Base-by-base conservation (phyloP, 2,113 vertebrate species). In the Vombatus ursinus region DNA sequence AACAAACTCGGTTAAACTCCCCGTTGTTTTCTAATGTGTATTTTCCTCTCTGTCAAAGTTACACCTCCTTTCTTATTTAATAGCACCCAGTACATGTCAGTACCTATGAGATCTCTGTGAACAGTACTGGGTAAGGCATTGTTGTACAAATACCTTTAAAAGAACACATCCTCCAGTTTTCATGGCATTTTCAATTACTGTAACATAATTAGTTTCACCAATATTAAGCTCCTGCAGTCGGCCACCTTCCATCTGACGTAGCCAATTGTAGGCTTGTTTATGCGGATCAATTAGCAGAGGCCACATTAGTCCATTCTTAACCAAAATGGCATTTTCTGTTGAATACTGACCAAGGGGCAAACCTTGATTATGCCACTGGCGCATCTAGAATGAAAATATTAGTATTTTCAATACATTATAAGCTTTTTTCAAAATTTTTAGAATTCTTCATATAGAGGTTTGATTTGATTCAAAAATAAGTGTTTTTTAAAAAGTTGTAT, bases 261-360 rank as follows among this genome's bases (percentile, higher is more conserved):
- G 98, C 98, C 98, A 99, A 68, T 47, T 92, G 1, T 92, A 49
- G 0, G 98, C 98, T 91, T 98, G 98, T 25, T 90, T 97, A 52
- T 99, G 98, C 1, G 98, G 98, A 95, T 98, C 98, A 0, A 99
- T 98, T 22, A 98, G 47, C 91, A 99, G 97, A 0, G 98, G 98
- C 98, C 98, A 99, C n/a, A 95, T 96, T 53, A 93, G 96, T 11
- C 97, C 90, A 10, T 96, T 95, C 95, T 96, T 97, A 28, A 98
- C 94, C 90, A 98, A n/a, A 95, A 98, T 97, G 52, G 98, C 98
- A 47, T 98, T 99, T 93, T 98, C 98, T 3, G 95, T 92, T 16
- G 98, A 97, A 48, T 97, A 97, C 84, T 97, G 97, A 52, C 98
- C 97, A 0, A 96, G 97, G 5, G 98, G 98, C 28, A 99, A 97